Evolutionary conservation across 1,140 invertebrate species (phyloP), one percentile per base, ranked within the genome.

Genomic region (Patella vulgata): DNA sequence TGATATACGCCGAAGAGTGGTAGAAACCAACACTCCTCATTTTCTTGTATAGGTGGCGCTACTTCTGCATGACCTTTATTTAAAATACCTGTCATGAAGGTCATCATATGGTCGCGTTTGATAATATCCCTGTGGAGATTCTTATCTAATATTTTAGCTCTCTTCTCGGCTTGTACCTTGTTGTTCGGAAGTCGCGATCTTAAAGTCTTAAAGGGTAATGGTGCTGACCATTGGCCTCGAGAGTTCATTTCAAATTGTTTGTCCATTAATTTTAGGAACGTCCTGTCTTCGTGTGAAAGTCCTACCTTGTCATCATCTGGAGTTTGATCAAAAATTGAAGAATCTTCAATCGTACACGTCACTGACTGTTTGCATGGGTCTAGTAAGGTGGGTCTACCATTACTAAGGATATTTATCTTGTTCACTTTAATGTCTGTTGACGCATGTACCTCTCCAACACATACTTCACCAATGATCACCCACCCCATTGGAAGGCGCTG

Each of bases 1-100:
- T 71, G 61, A 36, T 62, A 68, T 1, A 73, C 68, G 4, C 52
- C 71, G 57, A 70, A 70, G 0, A 70, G 47, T 1, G 59, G 68
- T n/a, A 71, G 27, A 51, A 64, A 71, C 65, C 65, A 64, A 40
- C 58, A 68, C 30, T 71, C 69, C 30, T 23, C 39, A 30, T 19
- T 17, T 2, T 50, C 17, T 14, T 27, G 9, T 43, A 62, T 28
- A 33, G n/a, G 0, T 31, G 62, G 66, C 3, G 59, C 59, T 48
- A 47, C 31, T 44, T 67, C 59, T 33, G 58, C 63, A 57, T 56
- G 52, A 8, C 54, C 46, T 28, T 39, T 62, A 21, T 42, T 25
- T 19, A 68, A 40, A 12, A 63, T 21, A 6, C 59, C 59, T 11
- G 30, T 11, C 62, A 65, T 65, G 33, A 60, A 65, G 1, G 55